Conservation (phyloP, 2,888 invertebrate species). For the Clusia tigrina region DNA sequence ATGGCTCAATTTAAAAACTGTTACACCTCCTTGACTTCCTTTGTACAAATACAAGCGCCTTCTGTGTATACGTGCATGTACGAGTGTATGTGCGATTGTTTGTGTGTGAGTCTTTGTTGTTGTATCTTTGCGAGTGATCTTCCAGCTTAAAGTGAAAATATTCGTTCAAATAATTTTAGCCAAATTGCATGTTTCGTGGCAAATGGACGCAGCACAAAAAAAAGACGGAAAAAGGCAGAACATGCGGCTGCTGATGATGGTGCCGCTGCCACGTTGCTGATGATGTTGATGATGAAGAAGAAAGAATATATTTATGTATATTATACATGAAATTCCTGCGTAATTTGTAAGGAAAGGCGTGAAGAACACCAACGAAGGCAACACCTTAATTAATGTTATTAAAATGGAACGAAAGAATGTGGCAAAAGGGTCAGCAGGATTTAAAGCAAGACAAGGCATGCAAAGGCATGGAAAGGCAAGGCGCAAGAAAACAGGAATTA, state of each 20-base stretch:
- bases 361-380: conserved; percentile 67
- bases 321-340: conserved; percentile 64
- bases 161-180: conserved; percentile 55
- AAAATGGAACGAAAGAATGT: conserved; percentile 58
- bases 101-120: too few species aligned
- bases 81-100: too few species aligned
- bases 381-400: conserved; percentile 65
- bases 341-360: conserved; percentile 66
- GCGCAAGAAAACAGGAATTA: too few species aligned
- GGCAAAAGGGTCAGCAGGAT: conserved; percentile 35
- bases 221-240: background rate
- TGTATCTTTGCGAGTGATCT: background rate
- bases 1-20: conserved; percentile 55
- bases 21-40: conserved; percentile 34
- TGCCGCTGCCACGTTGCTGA: conserved; percentile 9
- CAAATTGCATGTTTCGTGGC: conserved; percentile 55
- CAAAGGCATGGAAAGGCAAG: background rate
- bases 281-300: too few species aligned
- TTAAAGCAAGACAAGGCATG: background rate
- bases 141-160: conserved; percentile 39
- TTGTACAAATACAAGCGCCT: conserved; percentile 5
- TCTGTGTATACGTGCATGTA: too few species aligned
- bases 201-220: conserved; percentile 22
- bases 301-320: too few species aligned
- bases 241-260: conserved; percentile 1